Percentiles rank a stretch among this genome's conserved stretches.
Evolutionary conservation across 2,888 invertebrate genomes (phyloP).

Genomic region (Lasioglossum marginatum): DNA sequence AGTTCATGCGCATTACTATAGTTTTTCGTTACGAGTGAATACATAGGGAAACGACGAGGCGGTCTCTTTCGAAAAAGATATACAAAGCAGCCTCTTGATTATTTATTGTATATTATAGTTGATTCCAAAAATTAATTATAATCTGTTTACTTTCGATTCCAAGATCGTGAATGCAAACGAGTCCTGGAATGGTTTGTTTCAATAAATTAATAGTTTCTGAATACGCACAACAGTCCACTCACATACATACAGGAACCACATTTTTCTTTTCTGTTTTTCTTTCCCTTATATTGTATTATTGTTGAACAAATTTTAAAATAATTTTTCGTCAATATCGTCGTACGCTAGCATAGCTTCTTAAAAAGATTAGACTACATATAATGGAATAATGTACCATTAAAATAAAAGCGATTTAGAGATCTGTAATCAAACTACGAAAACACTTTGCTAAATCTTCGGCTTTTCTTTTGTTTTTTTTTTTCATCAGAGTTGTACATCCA

Average conservation of each 20-base stretch:
- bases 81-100: slow-evolving; percentile 29
- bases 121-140: slow-evolving; percentile 37
- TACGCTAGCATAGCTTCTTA: slow-evolving; percentile 47
- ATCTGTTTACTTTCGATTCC: slow-evolving; percentile 41
- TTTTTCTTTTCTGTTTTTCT: slow-evolving; percentile 19
- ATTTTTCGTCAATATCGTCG: slow-evolving; percentile 45
- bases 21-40: slow-evolving; percentile 25
- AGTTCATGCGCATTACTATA: slow-evolving; percentile 51
- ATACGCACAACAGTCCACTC: slow-evolving; percentile 65
- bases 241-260: slow-evolving; percentile 63
- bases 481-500: slow-evolving; percentile 19
- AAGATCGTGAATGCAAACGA: slow-evolving; percentile 34
- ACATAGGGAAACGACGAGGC: slow-evolving; percentile 30
- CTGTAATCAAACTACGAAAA: slow-evolving; percentile 29
- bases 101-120: slow-evolving; percentile 22
- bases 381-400: slow-evolving; percentile 61
- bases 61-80: slow-evolving; percentile 17
- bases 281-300: slow-evolving; percentile 33
- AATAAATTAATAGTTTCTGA: slow-evolving; percentile 47
- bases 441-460: slow-evolving; percentile 14
- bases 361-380: slow-evolving; percentile 61
- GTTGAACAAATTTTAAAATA: slow-evolving; percentile 53
- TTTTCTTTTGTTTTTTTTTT: neutral
- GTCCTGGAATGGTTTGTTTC: slow-evolving; percentile 32
- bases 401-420: slow-evolving; percentile 40